Evolutionary conservation across 2,113 vertebrate species (phyloP), one percentile per base, ranked within the genome.

Genomic region (Clarias magur): DNA sequence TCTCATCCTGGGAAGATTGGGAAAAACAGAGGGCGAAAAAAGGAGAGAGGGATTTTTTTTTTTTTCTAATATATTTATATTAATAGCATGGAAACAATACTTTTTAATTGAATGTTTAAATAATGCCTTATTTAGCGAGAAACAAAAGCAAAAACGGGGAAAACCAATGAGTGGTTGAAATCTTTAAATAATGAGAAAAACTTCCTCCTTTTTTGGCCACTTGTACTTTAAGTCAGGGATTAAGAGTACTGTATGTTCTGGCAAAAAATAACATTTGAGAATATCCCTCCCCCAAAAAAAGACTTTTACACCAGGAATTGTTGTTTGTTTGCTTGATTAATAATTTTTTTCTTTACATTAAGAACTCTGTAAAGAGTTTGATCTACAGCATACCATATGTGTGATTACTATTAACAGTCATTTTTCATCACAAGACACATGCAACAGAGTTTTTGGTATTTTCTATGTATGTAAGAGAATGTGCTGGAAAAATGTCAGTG

Each of bases 1-100:
- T 88, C 91, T 96, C 95, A 92, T 99, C 97, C 88, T 98, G 95
- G 90, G 89, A 84, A 65, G 60, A 25, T 30, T 16, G 25, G 17
- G 42, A 15, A 13, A 75, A 75, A 53, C 38, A 48, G 48, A 48
- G 48, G 48, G 48, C 7, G 7, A 48, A 48, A 53, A 25, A 25
- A 23, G 4, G n/a, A 76, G 15, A 79, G n/a, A 56, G 2, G 34
- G 34, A 38, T 38, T 56, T 79, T 3, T 34, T 80, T 19, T 59
- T 15, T 21, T 7, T 10, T 21, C 2, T 10, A 17, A 56, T 17
- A 30, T 79, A 54, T 54, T n/a, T 57, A n/a, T 27, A n/a, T 78
- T 15, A 15, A 16, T 13, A 78, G 23, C n/a, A 72, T 3, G 10
- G 53, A 21, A 54, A 57, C 76, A 57, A 30, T 80, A 16, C 0